Conservation (phyloP, 2,888 invertebrate species). For the Penaeus monodon region DNA sequence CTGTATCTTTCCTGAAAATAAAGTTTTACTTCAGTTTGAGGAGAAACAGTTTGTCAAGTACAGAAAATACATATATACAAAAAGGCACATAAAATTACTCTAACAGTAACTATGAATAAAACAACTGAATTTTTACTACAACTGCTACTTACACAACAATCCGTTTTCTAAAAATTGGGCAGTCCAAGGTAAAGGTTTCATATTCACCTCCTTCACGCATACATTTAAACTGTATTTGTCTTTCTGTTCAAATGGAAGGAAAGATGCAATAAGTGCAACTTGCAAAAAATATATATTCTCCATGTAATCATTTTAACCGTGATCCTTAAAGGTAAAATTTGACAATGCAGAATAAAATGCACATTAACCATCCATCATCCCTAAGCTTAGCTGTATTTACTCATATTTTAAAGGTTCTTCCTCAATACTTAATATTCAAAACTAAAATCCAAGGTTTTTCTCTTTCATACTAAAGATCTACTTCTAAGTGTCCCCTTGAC, state of each 20-base stretch:
- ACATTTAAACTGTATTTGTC: slow-evolving; percentile 94
- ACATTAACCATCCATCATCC: too few relatives aligned
- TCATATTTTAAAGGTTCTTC: too few relatives aligned
- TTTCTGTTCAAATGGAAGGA: slow-evolving; percentile 72
- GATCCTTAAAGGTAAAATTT: too few relatives aligned
- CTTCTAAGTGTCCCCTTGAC: too few relatives aligned
- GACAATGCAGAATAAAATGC: too few relatives aligned
- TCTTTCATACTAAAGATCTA: too few relatives aligned
- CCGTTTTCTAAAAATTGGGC: slow-evolving; percentile 91
- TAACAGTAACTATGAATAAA: neutral
- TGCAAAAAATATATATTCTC: too few relatives aligned
- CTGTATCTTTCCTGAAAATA: slow-evolving; percentile 82
- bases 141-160: slow-evolving; percentile 85
- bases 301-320: too few relatives aligned
- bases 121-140: neutral
- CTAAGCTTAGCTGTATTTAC: too few relatives aligned
- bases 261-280: slow-evolving; percentile 66
- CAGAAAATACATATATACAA: neutral
- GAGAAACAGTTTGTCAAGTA: neutral
- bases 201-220: slow-evolving; percentile 99
- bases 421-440: too few relatives aligned
- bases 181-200: slow-evolving; percentile 97
- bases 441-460: too few relatives aligned
- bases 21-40: neutral
- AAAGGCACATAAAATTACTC: neutral